phyloP scores from a whole-genome alignment of 2,888 invertebrate genomes.

The Ophion obscuratus region DNA sequence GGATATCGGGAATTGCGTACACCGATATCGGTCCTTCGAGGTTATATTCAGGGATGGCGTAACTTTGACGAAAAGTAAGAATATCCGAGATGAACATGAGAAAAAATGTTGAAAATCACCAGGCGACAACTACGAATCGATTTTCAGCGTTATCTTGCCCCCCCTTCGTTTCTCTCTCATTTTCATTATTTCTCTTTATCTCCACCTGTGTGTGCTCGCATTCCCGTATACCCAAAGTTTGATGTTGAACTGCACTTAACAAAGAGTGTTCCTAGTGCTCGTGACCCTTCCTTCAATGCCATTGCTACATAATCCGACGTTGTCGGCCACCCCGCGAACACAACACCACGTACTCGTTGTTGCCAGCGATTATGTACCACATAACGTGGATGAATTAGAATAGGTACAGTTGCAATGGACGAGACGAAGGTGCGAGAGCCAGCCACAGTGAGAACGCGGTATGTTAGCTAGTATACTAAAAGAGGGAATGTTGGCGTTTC shows the following conservation, averaged over 20 bases:
- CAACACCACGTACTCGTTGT: constrained; percentile 13
- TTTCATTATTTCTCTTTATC: not conserved
- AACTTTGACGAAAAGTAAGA: constrained; percentile 12
- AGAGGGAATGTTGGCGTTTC: not conserved
- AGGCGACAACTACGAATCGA: not conserved
- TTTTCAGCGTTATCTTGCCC: not conserved
- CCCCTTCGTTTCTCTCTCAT: not conserved
- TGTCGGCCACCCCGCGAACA: constrained; percentile 1
- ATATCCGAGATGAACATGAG: not conserved
- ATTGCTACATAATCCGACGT: constrained; percentile 24
- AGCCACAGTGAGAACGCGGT: not conserved
- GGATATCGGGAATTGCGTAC: constrained; percentile 4
- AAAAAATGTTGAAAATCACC: constrained; percentile 2
- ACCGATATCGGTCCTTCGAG: constrained; percentile 12
- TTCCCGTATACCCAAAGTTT: not conserved
- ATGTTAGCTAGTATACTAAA: constrained; percentile 14
- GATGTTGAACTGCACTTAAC: not conserved
- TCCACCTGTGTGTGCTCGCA: not conserved
- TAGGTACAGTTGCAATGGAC: not conserved
- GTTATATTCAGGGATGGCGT: not conserved
- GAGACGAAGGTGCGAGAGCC: not conserved
- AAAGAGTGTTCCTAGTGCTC: not conserved
- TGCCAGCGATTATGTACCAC: constrained; percentile 2
- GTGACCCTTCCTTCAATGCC: constrained; percentile 5
- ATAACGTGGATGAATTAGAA: not conserved